phyloP scores from a whole-genome alignment of 1,140 invertebrate species.

The Eufriesea mexicana region DNA sequence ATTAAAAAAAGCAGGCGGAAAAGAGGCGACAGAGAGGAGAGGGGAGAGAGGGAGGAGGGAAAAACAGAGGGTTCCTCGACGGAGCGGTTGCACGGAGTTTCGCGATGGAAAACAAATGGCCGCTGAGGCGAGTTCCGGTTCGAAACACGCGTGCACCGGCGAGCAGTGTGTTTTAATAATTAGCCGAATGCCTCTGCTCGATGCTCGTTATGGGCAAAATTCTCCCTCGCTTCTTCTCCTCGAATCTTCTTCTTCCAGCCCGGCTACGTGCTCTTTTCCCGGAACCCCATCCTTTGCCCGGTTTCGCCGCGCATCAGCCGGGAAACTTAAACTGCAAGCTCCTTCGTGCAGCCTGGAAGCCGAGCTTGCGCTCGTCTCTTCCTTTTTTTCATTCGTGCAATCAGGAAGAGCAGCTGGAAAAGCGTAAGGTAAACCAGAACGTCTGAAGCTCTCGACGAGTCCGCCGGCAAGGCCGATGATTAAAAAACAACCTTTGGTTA shows the following conservation, averaged over 20 bases:
- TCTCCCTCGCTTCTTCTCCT: background rate
- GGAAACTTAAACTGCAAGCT: background rate
- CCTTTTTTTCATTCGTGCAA: background rate
- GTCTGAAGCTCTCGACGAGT: background rate
- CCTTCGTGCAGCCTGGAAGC: background rate
- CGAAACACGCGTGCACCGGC: background rate
- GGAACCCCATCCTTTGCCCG: background rate
- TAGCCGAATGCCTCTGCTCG: slow-evolving; percentile 22
- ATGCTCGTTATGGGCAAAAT: background rate
- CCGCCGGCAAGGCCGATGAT: background rate
- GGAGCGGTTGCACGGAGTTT: slow-evolving; percentile 14
- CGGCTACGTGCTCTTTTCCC: background rate
- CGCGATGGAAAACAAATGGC: background rate
- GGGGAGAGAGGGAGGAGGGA: background rate
- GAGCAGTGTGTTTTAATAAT: slow-evolving; percentile 49
- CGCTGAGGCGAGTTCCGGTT: background rate
- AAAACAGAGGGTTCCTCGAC: background rate
- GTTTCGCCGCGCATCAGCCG: background rate
- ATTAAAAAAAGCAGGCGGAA: background rate
- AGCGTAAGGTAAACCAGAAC: background rate
- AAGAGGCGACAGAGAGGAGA: too few species aligned
- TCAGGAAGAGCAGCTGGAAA: background rate
- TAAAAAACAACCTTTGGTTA: background rate
- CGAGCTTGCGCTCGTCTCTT: background rate
- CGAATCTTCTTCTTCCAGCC: background rate